phyloP scores from a whole-genome alignment of 2,113 vertebrate species.

The Macquaria australasica region DNA sequence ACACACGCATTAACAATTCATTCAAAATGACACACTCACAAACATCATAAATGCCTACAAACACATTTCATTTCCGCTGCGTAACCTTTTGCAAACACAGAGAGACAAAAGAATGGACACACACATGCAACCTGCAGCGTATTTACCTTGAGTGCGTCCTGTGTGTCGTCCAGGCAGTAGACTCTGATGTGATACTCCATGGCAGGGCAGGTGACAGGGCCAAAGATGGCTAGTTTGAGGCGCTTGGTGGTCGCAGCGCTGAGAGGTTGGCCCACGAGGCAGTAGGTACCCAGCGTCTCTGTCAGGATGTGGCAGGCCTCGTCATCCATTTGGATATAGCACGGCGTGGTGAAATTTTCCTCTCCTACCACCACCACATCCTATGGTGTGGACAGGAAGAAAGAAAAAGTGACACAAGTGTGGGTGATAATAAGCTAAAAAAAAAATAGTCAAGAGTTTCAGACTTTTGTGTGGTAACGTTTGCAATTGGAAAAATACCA shows the following conservation, averaged over 20 bases:
- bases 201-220: constrained; percentile 90
- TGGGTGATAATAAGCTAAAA: background rate
- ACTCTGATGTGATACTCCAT: constrained; percentile 96
- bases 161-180: constrained; percentile 97
- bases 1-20: constrained; percentile 36
- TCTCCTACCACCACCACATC: constrained; percentile 96
- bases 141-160: constrained; percentile 93
- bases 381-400: constrained; percentile 71
- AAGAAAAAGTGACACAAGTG: constrained; percentile 4
- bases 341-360: constrained; percentile 97
- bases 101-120: constrained; percentile 5
- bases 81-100: constrained; percentile 10
- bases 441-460: background rate
- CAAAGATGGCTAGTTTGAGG: constrained; percentile 95
- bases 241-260: constrained; percentile 95
- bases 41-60: constrained; percentile 22
- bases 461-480: background rate
- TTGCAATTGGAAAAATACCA: background rate
- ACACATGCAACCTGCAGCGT: background rate
- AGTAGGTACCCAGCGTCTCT: constrained; percentile 93
- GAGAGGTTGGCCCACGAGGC: constrained; percentile 93
- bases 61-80: constrained; percentile 1
- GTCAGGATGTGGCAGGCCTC: constrained; percentile 97
- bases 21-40: constrained; percentile 27
- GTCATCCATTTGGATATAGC: constrained; percentile 95